Percentiles rank a stretch among this genome's conserved stretches.
phyloP scores from a whole-genome alignment of 1,140 invertebrate genomes.

The Luehdorfia chinensis region DNA sequence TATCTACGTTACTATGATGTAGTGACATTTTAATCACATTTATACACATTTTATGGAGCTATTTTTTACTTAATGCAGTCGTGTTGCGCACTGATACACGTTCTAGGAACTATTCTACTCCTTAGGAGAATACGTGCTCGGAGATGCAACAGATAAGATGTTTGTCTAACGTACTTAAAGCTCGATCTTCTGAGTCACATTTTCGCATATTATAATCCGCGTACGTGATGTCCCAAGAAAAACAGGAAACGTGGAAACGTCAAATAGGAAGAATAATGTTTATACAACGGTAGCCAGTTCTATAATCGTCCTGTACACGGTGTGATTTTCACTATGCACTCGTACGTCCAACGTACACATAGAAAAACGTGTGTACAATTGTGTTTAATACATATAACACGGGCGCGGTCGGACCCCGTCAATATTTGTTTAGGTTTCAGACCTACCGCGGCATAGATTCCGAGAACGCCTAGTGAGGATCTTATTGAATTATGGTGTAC shows the following conservation, averaged over 20 bases:
- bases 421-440: constrained; percentile 56
- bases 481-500: constrained; percentile 27
- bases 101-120: constrained; percentile 9
- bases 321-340: constrained; percentile 26
- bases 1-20: too few relatives aligned
- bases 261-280: neutral
- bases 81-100: neutral
- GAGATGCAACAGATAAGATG: constrained; percentile 11
- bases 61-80: too few relatives aligned
- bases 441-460: constrained; percentile 45
- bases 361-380: constrained; percentile 39
- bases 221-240: constrained; percentile 8
- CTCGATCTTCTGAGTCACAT: constrained; percentile 9
- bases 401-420: constrained; percentile 23
- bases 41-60: too few relatives aligned
- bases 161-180: constrained; percentile 9
- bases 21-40: too few relatives aligned
- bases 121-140: constrained; percentile 11
- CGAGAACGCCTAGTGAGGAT: constrained; percentile 31
- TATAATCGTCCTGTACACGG: constrained; percentile 19
- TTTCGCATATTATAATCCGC: too few relatives aligned
- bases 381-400: constrained; percentile 48
- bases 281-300: constrained; percentile 21
- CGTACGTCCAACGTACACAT: constrained; percentile 21
- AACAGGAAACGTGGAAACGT: neutral